Conservation (phyloP, 2,113 vertebrate species). For the Platanista minor region DNA sequence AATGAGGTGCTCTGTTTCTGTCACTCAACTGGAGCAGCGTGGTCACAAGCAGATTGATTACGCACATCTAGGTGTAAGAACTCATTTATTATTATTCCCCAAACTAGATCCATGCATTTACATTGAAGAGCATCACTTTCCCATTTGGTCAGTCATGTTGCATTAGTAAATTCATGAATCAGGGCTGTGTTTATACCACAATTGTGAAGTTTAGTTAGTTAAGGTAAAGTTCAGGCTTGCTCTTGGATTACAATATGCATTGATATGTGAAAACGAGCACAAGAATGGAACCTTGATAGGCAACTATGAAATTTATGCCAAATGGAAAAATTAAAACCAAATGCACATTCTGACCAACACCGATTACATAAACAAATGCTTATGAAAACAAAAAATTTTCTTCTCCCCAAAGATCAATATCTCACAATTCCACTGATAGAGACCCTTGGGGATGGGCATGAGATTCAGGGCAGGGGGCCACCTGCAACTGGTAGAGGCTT, state of each 20-base stretch:
- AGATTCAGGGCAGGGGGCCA: too few species aligned
- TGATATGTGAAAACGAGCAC: not conserved
- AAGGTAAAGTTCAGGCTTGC: not conserved
- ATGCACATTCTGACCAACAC: not conserved
- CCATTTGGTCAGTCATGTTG: not conserved
- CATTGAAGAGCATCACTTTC: not conserved
- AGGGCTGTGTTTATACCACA: not conserved
- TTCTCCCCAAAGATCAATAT: not conserved
- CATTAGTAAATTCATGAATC: not conserved
- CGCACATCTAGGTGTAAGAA: not conserved
- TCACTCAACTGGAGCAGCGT: not conserved
- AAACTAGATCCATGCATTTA: not conserved
- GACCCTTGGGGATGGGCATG: not conserved
- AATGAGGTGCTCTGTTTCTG: not conserved
- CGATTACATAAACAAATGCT: not conserved
- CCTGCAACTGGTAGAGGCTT: not conserved
- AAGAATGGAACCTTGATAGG: not conserved
- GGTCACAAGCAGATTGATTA: slow-evolving; percentile 7
- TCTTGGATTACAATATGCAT: not conserved
- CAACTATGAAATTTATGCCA: not conserved
- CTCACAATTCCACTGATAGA: not conserved
- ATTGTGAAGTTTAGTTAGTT: not conserved
- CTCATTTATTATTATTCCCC: not conserved
- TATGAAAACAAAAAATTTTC: not conserved
- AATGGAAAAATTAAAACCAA: slow-evolving; percentile 32